Evolutionary conservation across 2,797 vertebrate genomes (phyloP).

Genomic region (Peromyscus aztecus): DNA sequence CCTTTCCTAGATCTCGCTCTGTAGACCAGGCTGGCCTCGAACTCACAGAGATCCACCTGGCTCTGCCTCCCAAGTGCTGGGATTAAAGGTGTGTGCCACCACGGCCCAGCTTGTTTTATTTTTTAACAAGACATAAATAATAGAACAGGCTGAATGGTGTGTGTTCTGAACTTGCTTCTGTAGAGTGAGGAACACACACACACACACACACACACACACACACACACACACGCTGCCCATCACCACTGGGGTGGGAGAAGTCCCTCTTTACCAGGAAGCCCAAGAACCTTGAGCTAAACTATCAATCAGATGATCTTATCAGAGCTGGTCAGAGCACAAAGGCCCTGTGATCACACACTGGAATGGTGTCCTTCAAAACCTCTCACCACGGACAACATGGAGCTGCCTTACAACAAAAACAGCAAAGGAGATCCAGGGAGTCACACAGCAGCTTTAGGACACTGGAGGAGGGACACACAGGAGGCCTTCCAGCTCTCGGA

Average conservation of each 20-base stretch:
- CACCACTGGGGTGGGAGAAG: not conserved
- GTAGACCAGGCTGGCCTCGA: no score
- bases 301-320: slow-evolving; percentile 33
- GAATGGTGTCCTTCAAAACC: not conserved
- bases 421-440: not conserved
- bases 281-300: not conserved
- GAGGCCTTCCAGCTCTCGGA: not conserved
- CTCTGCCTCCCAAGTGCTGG: no score
- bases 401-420: not conserved
- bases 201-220: not conserved
- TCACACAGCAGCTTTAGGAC: not conserved
- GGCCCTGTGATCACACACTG: not conserved
- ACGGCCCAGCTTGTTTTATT: not conserved
- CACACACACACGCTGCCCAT: no score
- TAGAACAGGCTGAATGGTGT: not conserved
- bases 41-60: no score
- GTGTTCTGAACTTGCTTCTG: not conserved
- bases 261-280: not conserved
- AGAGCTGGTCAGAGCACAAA: not conserved
- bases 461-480: not conserved
- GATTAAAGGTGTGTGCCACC: no score
- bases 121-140: slow-evolving; percentile 31
- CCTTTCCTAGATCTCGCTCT: no score
- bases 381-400: not conserved
- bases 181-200: not conserved